Conservation (phyloP, 37 sponge, comb jelly and placozoan species). For the Dysidea cf. avara region DNA sequence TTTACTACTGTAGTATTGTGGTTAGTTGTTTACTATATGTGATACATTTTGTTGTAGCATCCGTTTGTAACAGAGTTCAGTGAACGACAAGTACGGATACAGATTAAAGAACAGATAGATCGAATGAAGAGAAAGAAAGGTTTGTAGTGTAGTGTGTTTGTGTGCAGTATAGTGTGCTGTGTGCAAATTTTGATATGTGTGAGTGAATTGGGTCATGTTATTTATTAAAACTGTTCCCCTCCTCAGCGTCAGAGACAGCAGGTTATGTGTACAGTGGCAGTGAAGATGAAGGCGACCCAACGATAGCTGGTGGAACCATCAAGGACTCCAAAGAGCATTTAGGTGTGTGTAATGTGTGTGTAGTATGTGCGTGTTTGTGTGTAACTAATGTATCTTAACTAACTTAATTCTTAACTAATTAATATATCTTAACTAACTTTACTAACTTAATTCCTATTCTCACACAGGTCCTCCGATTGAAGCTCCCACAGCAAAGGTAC, state of each 20-base stretch:
- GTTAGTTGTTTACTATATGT: no score
- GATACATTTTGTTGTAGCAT: conserved; percentile 32
- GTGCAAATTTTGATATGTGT: no score
- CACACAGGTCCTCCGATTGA: not conserved
- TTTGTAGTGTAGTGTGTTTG: not conserved
- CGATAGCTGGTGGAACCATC: no score
- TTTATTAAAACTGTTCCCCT: not conserved
- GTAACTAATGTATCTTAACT: no score
- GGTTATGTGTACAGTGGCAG: conserved; percentile 65
- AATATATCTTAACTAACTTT: no score
- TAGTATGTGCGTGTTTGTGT: no score
- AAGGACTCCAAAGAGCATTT: no score
- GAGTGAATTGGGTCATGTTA: no score
- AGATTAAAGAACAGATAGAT: conserved; percentile 85
- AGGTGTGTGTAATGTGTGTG: no score
- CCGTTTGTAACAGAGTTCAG: conserved; percentile 68
- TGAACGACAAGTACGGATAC: conserved; percentile 66
- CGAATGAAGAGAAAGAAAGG: conserved; percentile 79
- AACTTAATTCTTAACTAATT: no score
- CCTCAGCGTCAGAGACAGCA: conserved; percentile 5
- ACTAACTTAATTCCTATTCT: not conserved
- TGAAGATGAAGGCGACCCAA: conserved; percentile 56
- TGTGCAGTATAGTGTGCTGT: no score
- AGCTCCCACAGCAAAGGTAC: not conserved
- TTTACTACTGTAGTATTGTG: no score